Evolutionary conservation across 2,888 invertebrate genomes (phyloP).

Genomic region (Erebia palarica): DNA sequence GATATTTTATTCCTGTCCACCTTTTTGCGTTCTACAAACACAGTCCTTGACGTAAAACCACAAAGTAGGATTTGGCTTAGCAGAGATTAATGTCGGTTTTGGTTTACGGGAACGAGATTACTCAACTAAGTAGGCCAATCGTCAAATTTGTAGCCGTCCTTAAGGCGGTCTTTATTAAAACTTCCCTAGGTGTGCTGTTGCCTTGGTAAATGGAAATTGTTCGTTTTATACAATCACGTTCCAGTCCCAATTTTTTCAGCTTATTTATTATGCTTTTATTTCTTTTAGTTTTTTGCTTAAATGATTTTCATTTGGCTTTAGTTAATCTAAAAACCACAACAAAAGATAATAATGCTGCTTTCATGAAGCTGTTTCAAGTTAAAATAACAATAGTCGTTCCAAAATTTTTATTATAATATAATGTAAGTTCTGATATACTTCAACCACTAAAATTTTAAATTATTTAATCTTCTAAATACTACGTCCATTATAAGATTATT

Average conservation of each 20-base stretch:
- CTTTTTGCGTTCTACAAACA: constrained; percentile 16
- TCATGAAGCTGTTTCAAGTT: too few species aligned
- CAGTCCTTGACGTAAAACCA: constrained; percentile 14
- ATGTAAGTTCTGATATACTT: too few species aligned
- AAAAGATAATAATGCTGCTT: background rate
- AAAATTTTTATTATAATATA: too few species aligned
- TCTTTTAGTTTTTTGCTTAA: too few species aligned
- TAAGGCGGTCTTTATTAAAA: constrained; percentile 53
- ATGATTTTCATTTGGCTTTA: background rate
- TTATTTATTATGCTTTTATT: background rate
- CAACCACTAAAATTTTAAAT: background rate
- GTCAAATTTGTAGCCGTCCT: constrained; percentile 50
- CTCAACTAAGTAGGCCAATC: constrained; percentile 48
- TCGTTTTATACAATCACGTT: constrained; percentile 20
- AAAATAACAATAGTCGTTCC: too few species aligned
- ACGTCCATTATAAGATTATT: too few species aligned
- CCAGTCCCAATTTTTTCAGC: background rate
- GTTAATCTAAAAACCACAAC: background rate
- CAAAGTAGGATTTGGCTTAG: constrained; percentile 28
- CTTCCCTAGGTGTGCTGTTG: constrained; percentile 48
- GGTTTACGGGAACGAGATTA: constrained; percentile 45
- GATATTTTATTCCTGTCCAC: constrained; percentile 38
- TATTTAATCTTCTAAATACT: background rate
- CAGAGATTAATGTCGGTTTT: constrained; percentile 32
- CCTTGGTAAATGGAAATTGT: constrained; percentile 53